Percentiles rank a stretch among this genome's conserved stretches.
Conservation (phyloP, 1,140 invertebrate species). For the Zaprionus taronus region DNA sequence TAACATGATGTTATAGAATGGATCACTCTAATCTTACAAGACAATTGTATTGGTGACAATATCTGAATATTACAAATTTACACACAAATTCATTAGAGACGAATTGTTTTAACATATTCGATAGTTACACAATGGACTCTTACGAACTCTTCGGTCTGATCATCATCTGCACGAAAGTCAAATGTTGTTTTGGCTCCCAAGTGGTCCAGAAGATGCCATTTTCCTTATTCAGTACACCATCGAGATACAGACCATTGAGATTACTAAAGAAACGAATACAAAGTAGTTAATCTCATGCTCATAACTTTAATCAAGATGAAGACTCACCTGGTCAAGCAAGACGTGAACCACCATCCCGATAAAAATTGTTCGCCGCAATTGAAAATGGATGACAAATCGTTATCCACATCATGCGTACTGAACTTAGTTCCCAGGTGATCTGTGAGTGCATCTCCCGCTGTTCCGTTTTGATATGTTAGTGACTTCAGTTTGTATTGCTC, state of each 20-base stretch:
- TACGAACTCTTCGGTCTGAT: conserved; percentile 3
- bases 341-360: conserved; percentile 23
- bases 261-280: conserved; percentile 3
- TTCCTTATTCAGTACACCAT: background rate
- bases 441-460: background rate
- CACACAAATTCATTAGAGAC: background rate
- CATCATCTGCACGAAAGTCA: conserved; percentile 21
- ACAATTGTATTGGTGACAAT: too few species aligned
- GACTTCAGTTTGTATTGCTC: conserved; percentile 4
- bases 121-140: background rate
- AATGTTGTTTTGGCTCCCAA: background rate
- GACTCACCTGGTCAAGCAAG: background rate
- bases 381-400: background rate
- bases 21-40: too few species aligned
- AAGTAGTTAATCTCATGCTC: background rate
- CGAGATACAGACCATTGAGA: conserved; percentile 21
- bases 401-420: conserved; percentile 7
- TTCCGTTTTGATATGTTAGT: background rate
- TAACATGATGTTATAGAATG: too few species aligned
- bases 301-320: too few species aligned
- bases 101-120: background rate
- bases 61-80: too few species aligned
- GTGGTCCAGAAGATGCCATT: conserved; percentile 6
- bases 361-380: conserved; percentile 9
- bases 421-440: background rate